These are phyloP conservation scores for Hiodon alosoides DNA, from an alignment of 2,113 vertebrate species.

Conservation along the genomic window DNA sequence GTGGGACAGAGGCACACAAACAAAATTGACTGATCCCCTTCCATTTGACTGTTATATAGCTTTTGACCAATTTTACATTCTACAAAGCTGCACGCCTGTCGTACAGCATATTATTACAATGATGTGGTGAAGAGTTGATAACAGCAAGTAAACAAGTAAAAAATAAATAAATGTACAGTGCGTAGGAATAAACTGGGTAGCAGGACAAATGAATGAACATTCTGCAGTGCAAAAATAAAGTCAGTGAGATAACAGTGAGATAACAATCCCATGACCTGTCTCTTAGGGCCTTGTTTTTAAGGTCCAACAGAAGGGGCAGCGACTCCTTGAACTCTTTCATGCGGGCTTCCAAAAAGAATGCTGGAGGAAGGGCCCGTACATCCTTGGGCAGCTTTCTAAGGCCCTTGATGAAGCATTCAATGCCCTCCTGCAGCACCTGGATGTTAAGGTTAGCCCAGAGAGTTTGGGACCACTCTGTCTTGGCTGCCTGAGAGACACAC, in stretches of 20 bases:
- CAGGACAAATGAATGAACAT: no score
- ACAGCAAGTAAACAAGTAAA: no score
- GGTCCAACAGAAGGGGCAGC: constrained; percentile 82
- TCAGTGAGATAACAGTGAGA: background rate
- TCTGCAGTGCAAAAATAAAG: no score
- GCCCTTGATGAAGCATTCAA: constrained; percentile 70
- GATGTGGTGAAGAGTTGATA: no score
- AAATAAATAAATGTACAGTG: no score
- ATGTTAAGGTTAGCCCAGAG: constrained; percentile 86
- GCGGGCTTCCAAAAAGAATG: constrained; percentile 70
- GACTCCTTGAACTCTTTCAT: constrained; percentile 91
- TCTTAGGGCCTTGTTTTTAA: constrained; percentile 90
- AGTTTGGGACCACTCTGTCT: constrained; percentile 85
- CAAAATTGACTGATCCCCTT: background rate
- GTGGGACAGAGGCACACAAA: background rate
- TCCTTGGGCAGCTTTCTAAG: constrained; percentile 74
- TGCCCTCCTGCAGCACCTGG: constrained; percentile 79
- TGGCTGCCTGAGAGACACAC: constrained; percentile 65
- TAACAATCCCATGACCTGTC: constrained; percentile 68
- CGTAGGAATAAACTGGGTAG: no score
- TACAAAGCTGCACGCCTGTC: no score
- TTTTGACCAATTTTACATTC: no score
- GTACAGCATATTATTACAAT: no score
- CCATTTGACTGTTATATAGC: no score
- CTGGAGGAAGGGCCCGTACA: constrained; percentile 63